phyloP scores from a whole-genome alignment of 2,797 vertebrate species.

The Pteronotus mesoamericanus region DNA sequence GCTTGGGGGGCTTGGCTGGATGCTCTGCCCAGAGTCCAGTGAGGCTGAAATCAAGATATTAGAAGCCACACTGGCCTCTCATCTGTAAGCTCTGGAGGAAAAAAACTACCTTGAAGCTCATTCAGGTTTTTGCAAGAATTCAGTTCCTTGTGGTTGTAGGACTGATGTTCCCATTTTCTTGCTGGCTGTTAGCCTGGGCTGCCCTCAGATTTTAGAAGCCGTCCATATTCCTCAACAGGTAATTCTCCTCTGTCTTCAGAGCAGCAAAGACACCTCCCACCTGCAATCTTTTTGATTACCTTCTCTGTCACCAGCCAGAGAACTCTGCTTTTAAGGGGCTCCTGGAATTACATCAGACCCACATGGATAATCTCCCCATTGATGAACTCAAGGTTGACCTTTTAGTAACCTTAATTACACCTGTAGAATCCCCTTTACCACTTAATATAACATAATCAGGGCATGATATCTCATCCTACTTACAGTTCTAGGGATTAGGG shows the following conservation, averaged over 20 bases:
- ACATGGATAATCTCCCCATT: neutral
- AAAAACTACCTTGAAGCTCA: neutral
- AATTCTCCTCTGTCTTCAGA: neutral
- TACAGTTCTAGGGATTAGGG: neutral
- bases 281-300: neutral
- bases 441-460: constrained; percentile 74
- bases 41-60: neutral
- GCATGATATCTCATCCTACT: constrained; percentile 52
- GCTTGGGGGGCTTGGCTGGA: neutral
- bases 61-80: neutral
- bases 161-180: neutral
- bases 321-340: neutral
- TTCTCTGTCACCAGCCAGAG: neutral
- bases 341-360: neutral
- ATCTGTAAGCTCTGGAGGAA: neutral
- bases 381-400: neutral
- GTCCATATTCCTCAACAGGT: neutral
- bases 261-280: too few relatives aligned
- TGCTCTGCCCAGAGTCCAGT: neutral
- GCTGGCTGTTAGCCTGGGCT: neutral
- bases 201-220: neutral
- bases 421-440: neutral
- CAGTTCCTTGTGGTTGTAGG: neutral
- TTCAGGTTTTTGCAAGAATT: neutral
- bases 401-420: neutral